Conservation (phyloP, 2,797 vertebrate species). For the Notoglanidium macrostoma region DNA sequence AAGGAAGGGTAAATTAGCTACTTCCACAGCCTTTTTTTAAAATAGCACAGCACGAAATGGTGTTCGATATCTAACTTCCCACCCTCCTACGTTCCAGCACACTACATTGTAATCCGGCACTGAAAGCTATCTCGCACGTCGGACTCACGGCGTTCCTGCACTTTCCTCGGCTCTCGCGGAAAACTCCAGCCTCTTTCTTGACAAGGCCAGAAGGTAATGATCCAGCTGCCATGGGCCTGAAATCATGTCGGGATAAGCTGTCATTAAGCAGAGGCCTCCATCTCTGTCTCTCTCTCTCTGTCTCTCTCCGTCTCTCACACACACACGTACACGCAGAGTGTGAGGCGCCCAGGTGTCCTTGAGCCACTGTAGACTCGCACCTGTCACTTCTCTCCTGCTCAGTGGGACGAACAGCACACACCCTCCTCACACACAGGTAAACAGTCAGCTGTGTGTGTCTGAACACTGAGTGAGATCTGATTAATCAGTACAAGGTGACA, state of each 20-base stretch:
- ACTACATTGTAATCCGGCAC: constrained; percentile 3
- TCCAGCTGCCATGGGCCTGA: constrained; percentile 91
- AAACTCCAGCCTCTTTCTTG: constrained; percentile 71
- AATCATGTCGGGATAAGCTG: constrained; percentile 98
- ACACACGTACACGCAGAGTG: constrained; percentile 28
- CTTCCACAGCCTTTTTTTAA: constrained; percentile 34
- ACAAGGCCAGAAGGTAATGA: constrained; percentile 97
- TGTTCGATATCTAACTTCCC: constrained; percentile 18
- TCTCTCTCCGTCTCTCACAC: neutral
- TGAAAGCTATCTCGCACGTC: neutral
- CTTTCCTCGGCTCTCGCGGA: constrained; percentile 61
- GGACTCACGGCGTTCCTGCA: constrained; percentile 23
- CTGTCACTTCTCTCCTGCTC: constrained; percentile 80
- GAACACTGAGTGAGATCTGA: constrained; percentile 13
- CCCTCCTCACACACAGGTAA: constrained; percentile 29
- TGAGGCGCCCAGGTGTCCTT: constrained; percentile 58
- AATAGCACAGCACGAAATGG: constrained; percentile 48
- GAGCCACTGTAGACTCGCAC: constrained; percentile 74
- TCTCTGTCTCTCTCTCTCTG: constrained; percentile 24
- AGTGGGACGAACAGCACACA: constrained; percentile 67
- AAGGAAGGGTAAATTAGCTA: constrained; percentile 55
- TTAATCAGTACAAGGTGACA: constrained; percentile 14
- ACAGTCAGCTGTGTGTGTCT: constrained; percentile 35
- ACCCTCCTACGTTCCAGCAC: constrained; percentile 14
- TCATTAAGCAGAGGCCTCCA: constrained; percentile 77